Conservation (phyloP, 2,113 vertebrate genomes). For the Erinaceus europaeus region DNA sequence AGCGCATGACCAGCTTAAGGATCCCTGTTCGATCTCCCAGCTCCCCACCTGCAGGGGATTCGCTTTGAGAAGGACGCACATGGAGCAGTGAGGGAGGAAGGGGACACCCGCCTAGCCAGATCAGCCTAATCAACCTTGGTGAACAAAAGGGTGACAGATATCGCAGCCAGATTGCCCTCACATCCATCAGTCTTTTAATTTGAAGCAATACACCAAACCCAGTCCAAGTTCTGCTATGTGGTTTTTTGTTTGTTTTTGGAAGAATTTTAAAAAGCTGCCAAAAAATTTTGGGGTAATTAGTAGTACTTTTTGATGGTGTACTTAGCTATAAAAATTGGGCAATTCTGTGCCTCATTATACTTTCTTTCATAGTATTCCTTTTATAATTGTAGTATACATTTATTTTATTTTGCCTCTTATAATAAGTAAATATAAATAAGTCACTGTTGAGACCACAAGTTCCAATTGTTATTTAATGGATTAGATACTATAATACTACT, state of each 20-base stretch:
- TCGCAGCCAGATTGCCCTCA: too few relatives aligned
- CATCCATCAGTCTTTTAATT: too few relatives aligned
- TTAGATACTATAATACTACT: not conserved
- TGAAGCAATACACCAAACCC: too few relatives aligned
- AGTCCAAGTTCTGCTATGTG: too few relatives aligned
- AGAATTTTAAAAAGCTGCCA: slow-evolving; percentile 22
- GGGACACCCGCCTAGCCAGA: too few relatives aligned
- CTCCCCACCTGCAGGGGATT: too few relatives aligned
- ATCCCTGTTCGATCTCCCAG: too few relatives aligned
- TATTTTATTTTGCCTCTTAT: slow-evolving; percentile 8
- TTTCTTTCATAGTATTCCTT: not conserved
- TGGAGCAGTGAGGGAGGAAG: too few relatives aligned
- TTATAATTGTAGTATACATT: not conserved
- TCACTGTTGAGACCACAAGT: not conserved
- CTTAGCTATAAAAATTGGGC: not conserved
- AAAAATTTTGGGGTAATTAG: not conserved
- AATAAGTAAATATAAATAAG: not conserved
- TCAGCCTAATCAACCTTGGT: too few relatives aligned
- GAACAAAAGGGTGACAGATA: too few relatives aligned
- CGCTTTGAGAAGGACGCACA: too few relatives aligned
- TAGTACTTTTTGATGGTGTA: not conserved
- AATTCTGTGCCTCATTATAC: not conserved
- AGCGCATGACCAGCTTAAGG: too few relatives aligned
- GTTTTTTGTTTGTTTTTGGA: not conserved
- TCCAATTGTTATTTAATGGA: not conserved